Base-by-base conservation (phyloP, 2,797 vertebrate species). In the Scomberomorus guttatus region DNA sequence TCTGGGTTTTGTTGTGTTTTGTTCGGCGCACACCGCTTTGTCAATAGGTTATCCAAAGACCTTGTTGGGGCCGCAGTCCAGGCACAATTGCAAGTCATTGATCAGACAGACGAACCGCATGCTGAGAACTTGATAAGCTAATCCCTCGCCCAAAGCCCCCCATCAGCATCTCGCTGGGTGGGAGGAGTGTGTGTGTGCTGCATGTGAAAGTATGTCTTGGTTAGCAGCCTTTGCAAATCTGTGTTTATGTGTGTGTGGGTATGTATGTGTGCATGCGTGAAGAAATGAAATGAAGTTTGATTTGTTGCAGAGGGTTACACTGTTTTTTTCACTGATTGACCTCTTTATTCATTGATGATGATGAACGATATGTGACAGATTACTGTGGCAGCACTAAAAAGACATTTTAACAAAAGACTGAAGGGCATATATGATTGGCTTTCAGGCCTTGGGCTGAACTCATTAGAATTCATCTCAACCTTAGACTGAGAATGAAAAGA, bases 1-100 rank as follows among this genome's bases (percentile, higher is more conserved):
- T 44, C 68, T 72, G 63, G 71, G 29, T 69, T 83, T 78, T 84
- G 75, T 82, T 78, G 73, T 79, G 85, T 87, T 93, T 92, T 90
- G 80, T 89, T 90, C 32, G 22, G 70, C 12, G 57, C 86, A 85
- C 89, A 81, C 71, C 56, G 75, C 72, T 81, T 20, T 80, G 93
- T 95, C 95, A 89, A 94, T 95, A 95, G 95, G 94, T 96, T 95
- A 96, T 95, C 94, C 89, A 90, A 92, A 94, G 93, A 94, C 93
- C 93, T 95, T 94, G 92, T 93, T 76, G 34, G 75, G 86, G 84
- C 84, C 82, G 85, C 82, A 82, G 92, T 90, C 67, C 75, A 52
- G 81, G 82, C 90, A 91, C 93, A 93, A 94, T 92, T 89, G 91
- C 66, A 50, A 87, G 81, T 83, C 91, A 96, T 95, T 91, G 95